These are phyloP conservation scores for Crenichthys baileyi DNA, from an alignment of 2,797 vertebrate species.

Conservation along the genomic window DNA sequence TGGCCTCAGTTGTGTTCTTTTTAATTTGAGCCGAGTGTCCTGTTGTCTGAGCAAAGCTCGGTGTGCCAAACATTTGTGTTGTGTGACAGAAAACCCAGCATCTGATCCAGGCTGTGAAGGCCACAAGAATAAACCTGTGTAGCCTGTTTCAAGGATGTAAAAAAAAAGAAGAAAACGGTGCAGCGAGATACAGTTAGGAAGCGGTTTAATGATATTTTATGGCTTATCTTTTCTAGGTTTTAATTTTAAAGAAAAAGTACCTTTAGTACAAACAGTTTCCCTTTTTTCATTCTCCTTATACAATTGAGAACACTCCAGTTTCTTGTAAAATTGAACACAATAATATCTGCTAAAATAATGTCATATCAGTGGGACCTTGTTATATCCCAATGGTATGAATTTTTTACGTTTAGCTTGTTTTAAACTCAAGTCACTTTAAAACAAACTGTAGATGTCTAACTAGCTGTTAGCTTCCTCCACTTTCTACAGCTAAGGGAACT, in stretches of 20 bases:
- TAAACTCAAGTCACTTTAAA: neutral
- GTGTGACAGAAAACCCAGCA: neutral
- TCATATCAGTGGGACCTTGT: too few species aligned
- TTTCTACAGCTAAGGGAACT: too few species aligned
- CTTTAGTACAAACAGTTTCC: neutral
- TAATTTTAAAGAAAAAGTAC: neutral
- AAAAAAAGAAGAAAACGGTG: neutral
- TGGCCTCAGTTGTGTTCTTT: slow-evolving; percentile 49
- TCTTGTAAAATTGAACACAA: neutral
- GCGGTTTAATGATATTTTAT: neutral
- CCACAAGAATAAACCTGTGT: neutral
- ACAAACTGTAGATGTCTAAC: too few species aligned
- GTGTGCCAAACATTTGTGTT: slow-evolving; percentile 33
- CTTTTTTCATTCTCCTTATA: neutral
- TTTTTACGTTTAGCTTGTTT: neutral
- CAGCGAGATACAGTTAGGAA: too few species aligned
- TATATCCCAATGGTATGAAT: neutral
- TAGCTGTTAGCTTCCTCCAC: too few species aligned
- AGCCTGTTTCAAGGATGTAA: neutral
- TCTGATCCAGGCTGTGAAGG: slow-evolving; percentile 6
- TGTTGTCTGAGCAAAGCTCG: slow-evolving; percentile 37
- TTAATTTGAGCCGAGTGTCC: slow-evolving; percentile 51
- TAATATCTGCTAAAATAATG: neutral
- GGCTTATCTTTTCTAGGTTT: neutral
- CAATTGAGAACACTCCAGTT: neutral